Percentiles rank a stretch among this genome's conserved stretches.
These are phyloP conservation scores for Peromyscus nudipes DNA, from an alignment of 2,797 vertebrate species.

Conservation along the genomic window DNA sequence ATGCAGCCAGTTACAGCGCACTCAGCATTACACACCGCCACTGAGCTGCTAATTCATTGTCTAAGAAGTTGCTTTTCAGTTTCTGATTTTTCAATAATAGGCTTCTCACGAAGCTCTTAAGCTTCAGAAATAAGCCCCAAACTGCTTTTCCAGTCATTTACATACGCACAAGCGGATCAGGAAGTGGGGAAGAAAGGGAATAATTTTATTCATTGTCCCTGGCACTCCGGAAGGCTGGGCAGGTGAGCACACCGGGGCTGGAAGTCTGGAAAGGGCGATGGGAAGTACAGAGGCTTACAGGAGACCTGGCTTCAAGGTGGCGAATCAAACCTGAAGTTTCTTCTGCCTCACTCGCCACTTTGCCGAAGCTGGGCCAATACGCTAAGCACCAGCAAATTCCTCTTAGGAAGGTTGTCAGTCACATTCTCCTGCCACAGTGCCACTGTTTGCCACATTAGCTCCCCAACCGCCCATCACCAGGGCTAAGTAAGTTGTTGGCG, in stretches of 20 bases:
- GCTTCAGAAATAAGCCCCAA: conserved; percentile 88
- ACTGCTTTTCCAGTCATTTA: conserved; percentile 88
- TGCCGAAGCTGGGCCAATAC: not conserved
- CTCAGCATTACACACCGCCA: conserved; percentile 46
- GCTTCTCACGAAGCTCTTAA: conserved; percentile 89
- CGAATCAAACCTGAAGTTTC: conserved; percentile 79
- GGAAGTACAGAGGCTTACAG: not conserved
- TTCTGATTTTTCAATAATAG: conserved; percentile 90
- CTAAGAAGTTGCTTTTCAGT: conserved; percentile 89
- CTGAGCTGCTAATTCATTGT: conserved; percentile 86
- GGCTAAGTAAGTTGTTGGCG: not conserved
- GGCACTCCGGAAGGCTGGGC: conserved; percentile 73
- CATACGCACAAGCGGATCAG: conserved; percentile 88
- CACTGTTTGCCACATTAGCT: not conserved
- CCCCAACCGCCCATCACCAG: not conserved
- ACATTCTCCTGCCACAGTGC: not conserved
- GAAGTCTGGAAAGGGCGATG: conserved; percentile 62
- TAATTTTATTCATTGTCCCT: conserved; percentile 79
- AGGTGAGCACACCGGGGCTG: conserved; percentile 63
- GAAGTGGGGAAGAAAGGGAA: conserved; percentile 77
- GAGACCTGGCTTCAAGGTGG: conserved; percentile 52
- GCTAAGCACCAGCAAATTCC: conserved; percentile 75
- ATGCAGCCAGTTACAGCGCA: conserved; percentile 66
- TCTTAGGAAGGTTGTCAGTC: conserved; percentile 80
- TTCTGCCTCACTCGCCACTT: conserved; percentile 25